These are phyloP conservation scores for Linnaemya vulpina DNA, from an alignment of 2,888 invertebrate species.

Conservation along the genomic window DNA sequence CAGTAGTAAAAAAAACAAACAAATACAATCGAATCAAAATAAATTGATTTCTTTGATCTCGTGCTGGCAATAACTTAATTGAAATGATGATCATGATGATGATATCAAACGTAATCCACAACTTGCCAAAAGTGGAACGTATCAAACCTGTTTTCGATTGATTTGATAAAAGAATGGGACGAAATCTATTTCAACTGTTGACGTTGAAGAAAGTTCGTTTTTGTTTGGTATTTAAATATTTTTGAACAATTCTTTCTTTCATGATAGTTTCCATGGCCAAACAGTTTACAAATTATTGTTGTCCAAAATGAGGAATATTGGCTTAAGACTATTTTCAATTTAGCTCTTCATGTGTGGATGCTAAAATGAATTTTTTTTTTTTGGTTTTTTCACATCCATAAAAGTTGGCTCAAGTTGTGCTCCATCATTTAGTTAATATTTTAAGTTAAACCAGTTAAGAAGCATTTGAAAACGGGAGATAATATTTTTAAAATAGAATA, in stretches of 20 bases:
- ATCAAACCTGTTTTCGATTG: slow-evolving; percentile 23
- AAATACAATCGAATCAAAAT: background rate
- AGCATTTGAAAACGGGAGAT: background rate
- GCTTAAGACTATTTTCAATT: slow-evolving; percentile 1
- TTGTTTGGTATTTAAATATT: too few relatives aligned
- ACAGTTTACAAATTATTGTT: background rate
- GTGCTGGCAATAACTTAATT: background rate
- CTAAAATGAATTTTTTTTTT: background rate
- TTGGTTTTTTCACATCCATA: slow-evolving; percentile 75
- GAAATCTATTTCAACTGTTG: background rate
- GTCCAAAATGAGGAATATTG: too few relatives aligned
- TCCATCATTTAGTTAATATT: slow-evolving; percentile 73
- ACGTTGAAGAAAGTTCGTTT: slow-evolving; percentile 46
- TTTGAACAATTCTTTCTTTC: background rate
- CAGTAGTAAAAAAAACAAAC: background rate
- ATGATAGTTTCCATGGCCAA: slow-evolving; percentile 8
- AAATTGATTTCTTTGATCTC: background rate
- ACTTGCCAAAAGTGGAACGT: slow-evolving; percentile 1
- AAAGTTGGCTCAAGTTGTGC: slow-evolving; percentile 73
- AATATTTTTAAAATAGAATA: background rate
- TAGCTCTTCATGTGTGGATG: slow-evolving; percentile 1
- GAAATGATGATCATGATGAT: background rate
- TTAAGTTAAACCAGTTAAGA: slow-evolving; percentile 56
- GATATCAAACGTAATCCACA: background rate
- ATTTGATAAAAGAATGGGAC: slow-evolving; percentile 1